These are phyloP conservation scores for Hoplostethus mediterraneus DNA, from an alignment of 2,797 vertebrate species.

Conservation along the genomic window DNA sequence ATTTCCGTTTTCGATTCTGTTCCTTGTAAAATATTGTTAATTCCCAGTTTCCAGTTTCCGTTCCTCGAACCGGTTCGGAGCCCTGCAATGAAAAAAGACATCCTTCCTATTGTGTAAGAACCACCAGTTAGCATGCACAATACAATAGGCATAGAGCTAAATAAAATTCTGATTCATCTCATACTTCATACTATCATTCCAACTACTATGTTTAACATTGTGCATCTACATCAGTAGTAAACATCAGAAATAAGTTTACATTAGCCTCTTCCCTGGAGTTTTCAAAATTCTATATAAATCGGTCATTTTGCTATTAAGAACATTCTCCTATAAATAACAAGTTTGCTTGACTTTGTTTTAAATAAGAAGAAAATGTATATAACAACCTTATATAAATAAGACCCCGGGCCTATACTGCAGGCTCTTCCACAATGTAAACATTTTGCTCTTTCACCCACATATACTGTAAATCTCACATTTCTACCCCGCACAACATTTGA, in stretches of 20 bases:
- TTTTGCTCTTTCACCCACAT: slow-evolving; percentile 49
- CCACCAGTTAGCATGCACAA: too few species aligned
- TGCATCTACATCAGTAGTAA: neutral
- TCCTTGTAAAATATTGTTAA: too few species aligned
- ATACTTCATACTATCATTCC: neutral
- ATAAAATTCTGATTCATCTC: too few species aligned
- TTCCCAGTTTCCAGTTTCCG: too few species aligned
- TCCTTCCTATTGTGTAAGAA: neutral
- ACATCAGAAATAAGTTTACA: neutral
- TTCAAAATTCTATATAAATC: neutral
- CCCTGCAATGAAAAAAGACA: slow-evolving; percentile 14
- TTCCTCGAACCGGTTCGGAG: too few species aligned
- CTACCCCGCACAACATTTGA: slow-evolving; percentile 44
- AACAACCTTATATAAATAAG: slow-evolving; percentile 55
- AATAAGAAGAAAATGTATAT: slow-evolving; percentile 30
- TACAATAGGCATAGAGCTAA: too few species aligned
- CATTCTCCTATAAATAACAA: slow-evolving; percentile 30
- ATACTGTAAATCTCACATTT: slow-evolving; percentile 52
- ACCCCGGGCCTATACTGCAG: slow-evolving; percentile 24
- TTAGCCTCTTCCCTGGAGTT: neutral
- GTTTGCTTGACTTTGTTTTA: slow-evolving; percentile 52
- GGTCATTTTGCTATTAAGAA: neutral
- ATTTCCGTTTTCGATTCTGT: too few species aligned
- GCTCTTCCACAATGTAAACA: slow-evolving; percentile 67
- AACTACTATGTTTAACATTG: neutral